Conservation (phyloP, 2,797 vertebrate species). For the Silurus lanzhouensis region DNA sequence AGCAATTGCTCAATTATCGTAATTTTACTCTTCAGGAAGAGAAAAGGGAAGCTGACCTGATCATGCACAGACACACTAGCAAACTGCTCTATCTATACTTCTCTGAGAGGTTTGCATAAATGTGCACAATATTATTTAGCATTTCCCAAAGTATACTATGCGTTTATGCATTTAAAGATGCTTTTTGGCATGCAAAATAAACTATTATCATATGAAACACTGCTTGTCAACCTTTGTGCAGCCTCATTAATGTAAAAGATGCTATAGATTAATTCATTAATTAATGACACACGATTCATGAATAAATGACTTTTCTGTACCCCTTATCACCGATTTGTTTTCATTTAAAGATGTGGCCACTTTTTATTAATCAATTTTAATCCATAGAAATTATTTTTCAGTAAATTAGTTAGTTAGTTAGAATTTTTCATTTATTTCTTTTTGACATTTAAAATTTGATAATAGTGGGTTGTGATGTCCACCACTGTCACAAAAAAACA, state of each 20-base stretch:
- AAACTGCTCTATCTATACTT: background rate
- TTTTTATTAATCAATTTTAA: too few species aligned
- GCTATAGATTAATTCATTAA: too few species aligned
- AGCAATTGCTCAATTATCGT: constrained; percentile 1
- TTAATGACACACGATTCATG: background rate
- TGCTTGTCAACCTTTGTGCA: background rate
- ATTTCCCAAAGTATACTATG: background rate
- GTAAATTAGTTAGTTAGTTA: too few species aligned
- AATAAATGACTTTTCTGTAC: background rate
- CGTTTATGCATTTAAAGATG: background rate
- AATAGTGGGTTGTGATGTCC: background rate
- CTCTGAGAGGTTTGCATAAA: constrained; percentile 8
- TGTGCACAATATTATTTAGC: background rate
- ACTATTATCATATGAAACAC: background rate
- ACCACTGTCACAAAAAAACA: too few species aligned
- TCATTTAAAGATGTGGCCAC: too few species aligned
- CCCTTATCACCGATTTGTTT: too few species aligned
- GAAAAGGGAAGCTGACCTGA: constrained; percentile 19
- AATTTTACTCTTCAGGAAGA: constrained; percentile 29
- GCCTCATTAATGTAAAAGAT: background rate
- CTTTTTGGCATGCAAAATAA: background rate
- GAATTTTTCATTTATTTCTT: too few species aligned
- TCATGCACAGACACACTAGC: background rate
- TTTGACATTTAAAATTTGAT: background rate
- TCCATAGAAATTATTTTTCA: too few species aligned